Conservation (phyloP, 2,797 vertebrate species). For the Chrosomus eos region DNA sequence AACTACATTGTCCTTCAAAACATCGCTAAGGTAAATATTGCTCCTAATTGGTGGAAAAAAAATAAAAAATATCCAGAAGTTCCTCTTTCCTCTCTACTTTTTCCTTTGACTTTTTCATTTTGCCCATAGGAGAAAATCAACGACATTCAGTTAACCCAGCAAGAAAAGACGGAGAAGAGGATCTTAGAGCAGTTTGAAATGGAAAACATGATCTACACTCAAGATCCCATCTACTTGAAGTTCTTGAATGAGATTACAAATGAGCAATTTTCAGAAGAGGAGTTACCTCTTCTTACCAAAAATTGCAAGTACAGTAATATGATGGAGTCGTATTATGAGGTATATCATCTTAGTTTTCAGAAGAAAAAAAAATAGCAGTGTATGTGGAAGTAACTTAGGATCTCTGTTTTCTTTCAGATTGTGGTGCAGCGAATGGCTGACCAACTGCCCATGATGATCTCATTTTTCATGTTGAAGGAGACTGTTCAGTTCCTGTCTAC, state of each 20-base stretch:
- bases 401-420: constrained; percentile 63
- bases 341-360: neutral
- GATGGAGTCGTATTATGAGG: constrained; percentile 61
- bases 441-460: constrained; percentile 76
- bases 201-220: constrained; percentile 78
- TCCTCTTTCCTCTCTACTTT: neutral
- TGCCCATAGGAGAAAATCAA: constrained; percentile 69
- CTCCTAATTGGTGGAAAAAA: no score
- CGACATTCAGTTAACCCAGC: constrained; percentile 64
- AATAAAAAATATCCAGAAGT: no score
- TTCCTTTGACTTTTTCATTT: neutral
- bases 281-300: constrained; percentile 21
- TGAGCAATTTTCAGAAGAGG: constrained; percentile 7
- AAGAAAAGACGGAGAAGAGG: constrained; percentile 56
- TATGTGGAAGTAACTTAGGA: neutral
- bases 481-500: constrained; percentile 63
- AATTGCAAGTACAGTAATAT: constrained; percentile 35
- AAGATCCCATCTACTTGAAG: constrained; percentile 68
- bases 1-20: constrained; percentile 37
- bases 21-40: constrained; percentile 46
- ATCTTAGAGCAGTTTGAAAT: constrained; percentile 61
- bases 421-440: constrained; percentile 67
- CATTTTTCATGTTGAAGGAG: constrained; percentile 68
- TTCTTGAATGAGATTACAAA: constrained; percentile 49
- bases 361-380: neutral